phyloP scores from a whole-genome alignment of 2,113 vertebrate species.

The Conger conger region DNA sequence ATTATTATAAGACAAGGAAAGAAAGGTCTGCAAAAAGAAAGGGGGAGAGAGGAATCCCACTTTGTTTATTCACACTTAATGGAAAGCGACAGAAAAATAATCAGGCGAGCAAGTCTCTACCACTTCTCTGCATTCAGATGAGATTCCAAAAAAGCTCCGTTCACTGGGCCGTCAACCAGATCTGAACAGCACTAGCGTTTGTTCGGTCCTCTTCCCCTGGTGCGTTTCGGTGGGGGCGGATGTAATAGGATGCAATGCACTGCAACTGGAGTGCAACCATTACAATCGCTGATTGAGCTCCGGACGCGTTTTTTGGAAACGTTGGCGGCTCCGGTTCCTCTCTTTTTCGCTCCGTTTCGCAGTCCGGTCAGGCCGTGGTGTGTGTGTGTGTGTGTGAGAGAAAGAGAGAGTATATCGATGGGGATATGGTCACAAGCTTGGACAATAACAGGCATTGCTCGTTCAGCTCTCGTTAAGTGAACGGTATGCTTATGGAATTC shows the following conservation, averaged over 20 bases:
- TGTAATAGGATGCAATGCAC: slow-evolving; percentile 45
- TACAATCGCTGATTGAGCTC: neutral
- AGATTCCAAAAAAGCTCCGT: slow-evolving; percentile 29
- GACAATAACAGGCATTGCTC: neutral
- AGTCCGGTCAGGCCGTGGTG: neutral
- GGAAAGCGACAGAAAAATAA: slow-evolving; percentile 51
- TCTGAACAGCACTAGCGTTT: slow-evolving; percentile 43
- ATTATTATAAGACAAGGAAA: slow-evolving; percentile 46
- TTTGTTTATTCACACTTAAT: slow-evolving; percentile 51
- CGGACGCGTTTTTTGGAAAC: neutral
- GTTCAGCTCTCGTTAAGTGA: neutral
- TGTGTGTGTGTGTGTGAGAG: too few species aligned
- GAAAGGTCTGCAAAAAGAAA: slow-evolving; percentile 37
- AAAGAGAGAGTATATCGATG: neutral
- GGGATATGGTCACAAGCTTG: neutral
- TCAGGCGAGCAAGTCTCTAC: slow-evolving; percentile 30
- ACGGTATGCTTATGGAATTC: neutral
- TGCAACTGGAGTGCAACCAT: slow-evolving; percentile 40
- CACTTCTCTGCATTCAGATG: slow-evolving; percentile 36
- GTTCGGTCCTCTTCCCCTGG: slow-evolving; percentile 32
- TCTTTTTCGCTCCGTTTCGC: slow-evolving; percentile 7
- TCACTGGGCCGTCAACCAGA: slow-evolving; percentile 34
- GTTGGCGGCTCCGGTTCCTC: slow-evolving; percentile 5
- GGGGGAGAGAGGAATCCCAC: neutral
- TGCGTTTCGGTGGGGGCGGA: slow-evolving; percentile 32